Evolutionary conservation across 2,113 vertebrate genomes (phyloP).

Genomic region (Labeo catla): DNA sequence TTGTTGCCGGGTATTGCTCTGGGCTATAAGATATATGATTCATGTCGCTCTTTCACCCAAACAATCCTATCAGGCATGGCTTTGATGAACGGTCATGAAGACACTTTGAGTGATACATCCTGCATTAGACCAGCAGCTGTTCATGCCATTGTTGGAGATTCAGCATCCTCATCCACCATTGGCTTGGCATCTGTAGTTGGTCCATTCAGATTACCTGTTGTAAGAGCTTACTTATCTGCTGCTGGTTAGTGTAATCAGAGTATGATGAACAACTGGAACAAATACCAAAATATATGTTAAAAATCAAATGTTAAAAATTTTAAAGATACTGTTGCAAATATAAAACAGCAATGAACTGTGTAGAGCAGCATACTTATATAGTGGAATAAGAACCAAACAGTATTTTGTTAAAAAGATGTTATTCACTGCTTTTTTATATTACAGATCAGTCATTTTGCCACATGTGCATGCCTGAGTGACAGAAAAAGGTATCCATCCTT

Average conservation of each 20-base stretch:
- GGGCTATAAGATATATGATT: neutral
- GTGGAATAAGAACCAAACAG: neutral
- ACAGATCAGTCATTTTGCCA: neutral
- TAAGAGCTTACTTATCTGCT: slow-evolving; percentile 24
- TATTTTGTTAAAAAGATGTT: neutral
- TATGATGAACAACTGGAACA: neutral
- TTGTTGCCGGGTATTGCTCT: too few species aligned
- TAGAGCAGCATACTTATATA: neutral
- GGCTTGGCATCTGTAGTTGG: slow-evolving; percentile 59
- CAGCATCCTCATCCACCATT: slow-evolving; percentile 61
- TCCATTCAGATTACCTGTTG: slow-evolving; percentile 63
- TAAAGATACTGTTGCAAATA: too few species aligned
- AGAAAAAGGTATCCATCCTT: neutral
- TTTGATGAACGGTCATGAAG: slow-evolving; percentile 52
- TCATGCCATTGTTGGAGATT: slow-evolving; percentile 61
- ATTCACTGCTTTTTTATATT: neutral
- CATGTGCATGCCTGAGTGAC: neutral
- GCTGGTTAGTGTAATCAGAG: neutral
- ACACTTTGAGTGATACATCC: slow-evolving; percentile 51
- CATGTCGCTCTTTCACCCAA: neutral
- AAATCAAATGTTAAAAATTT: too few species aligned
- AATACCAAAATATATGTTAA: neutral
- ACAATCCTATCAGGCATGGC: neutral
- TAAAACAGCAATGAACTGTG: neutral
- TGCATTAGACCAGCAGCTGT: slow-evolving; percentile 56